Evolutionary conservation across 64 coral and sea anemone genomes (phyloP).

Genomic region (Porites australiensis): DNA sequence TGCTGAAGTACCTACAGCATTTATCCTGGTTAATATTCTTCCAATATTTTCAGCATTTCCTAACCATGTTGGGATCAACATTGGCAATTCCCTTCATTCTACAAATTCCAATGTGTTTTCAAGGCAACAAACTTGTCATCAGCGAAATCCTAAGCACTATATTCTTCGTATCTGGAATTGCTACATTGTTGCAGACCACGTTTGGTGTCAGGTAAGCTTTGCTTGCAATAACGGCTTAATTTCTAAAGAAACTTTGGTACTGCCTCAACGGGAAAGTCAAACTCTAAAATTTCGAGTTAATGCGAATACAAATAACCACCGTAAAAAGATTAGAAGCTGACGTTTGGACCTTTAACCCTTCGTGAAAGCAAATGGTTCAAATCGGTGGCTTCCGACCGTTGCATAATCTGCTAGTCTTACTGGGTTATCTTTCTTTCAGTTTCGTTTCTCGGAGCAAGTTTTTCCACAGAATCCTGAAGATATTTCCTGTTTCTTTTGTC

Average conservation of each 20-base stretch:
- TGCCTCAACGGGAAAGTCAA: too few relatives aligned
- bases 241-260: neutral
- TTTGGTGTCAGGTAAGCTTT: neutral
- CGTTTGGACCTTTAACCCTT: too few relatives aligned
- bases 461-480: too few relatives aligned
- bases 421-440: neutral
- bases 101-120: neutral
- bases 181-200: neutral
- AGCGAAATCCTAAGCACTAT: too few relatives aligned
- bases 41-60: constrained; percentile 82
- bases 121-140: too few relatives aligned
- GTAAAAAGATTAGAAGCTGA: neutral
- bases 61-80: too few relatives aligned
- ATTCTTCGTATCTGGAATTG: too few relatives aligned
- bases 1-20: neutral
- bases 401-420: too few relatives aligned
- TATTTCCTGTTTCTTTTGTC: too few relatives aligned
- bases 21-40: neutral
- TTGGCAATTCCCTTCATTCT: too few relatives aligned
- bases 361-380: too few relatives aligned
- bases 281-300: neutral
- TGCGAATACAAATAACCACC: neutral
- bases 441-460: neutral
- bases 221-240: neutral
- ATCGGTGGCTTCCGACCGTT: too few relatives aligned